Evolutionary conservation across 2,888 invertebrate species (phyloP).

Genomic region (Meliscaeva auricollis): DNA sequence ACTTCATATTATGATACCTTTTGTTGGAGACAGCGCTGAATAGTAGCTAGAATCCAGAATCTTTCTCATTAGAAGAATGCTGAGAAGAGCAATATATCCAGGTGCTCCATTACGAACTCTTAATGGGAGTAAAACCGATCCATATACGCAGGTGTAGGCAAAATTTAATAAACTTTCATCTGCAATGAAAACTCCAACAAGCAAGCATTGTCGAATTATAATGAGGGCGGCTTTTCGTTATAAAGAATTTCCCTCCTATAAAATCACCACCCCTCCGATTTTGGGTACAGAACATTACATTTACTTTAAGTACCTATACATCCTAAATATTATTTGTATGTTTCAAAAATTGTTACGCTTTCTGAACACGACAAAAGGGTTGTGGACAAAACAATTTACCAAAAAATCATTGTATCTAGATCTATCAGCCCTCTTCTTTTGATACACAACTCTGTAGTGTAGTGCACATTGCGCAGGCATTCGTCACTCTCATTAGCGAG

Average conservation of each 20-base stretch:
- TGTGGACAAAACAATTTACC: constrained; percentile 60
- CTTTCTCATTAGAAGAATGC: too few relatives aligned
- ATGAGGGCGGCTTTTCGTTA: not conserved
- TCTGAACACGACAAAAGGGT: constrained; percentile 45
- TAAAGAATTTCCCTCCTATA: constrained; percentile 31
- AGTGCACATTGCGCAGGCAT: constrained; percentile 4
- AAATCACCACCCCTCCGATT: constrained; percentile 23
- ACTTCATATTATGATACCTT: too few relatives aligned
- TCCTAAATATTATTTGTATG: too few relatives aligned
- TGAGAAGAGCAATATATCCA: too few relatives aligned
- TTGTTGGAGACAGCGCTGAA: too few relatives aligned
- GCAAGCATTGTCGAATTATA: not conserved
- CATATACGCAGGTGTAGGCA: too few relatives aligned
- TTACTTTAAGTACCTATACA: constrained; percentile 1
- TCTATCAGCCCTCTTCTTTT: constrained; percentile 12
- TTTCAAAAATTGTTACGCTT: constrained; percentile 55
- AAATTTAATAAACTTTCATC: too few relatives aligned
- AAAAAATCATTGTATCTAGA: constrained; percentile 29
- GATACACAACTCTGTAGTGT: not conserved
- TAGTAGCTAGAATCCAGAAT: too few relatives aligned
- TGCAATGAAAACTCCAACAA: too few relatives aligned
- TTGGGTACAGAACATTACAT: constrained; percentile 30
- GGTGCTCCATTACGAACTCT: too few relatives aligned
- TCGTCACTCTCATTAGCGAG: constrained; percentile 10
- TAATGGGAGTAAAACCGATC: too few relatives aligned